Evolutionary conservation across 2,797 vertebrate genomes (phyloP), one percentile per base, ranked within the genome.

Genomic region (Adelosebastes latens): DNA sequence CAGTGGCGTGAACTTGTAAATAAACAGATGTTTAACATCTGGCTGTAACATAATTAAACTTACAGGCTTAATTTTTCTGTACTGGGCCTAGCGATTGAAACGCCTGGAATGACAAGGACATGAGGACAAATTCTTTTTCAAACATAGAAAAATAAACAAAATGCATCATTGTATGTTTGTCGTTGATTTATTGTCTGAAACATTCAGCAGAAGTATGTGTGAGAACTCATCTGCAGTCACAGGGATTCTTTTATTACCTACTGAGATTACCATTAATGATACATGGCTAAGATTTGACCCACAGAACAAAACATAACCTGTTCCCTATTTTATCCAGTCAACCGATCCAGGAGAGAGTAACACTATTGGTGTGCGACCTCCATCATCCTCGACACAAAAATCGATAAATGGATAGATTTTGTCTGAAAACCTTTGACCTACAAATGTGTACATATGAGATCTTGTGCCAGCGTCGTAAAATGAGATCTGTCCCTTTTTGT

Each of bases 351-450:
- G 80, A 56, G n/a, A 1, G 16, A 74, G 8, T 34, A 84, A 60
- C 66, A 32, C 10, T 2, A 92, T 20, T 42, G 91, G 82, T 53
- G 4, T 6, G 1, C 7, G 42, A 68, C 4, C 36, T 2, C 9
- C 13, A 36, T 2, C 3, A 2, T 87, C 81, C 8, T 84, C 91
- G 9, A 83, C 72, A 77, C 91, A 94, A 14, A 78, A 71, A 67
- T 76, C 78, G 55, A 94, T 2, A 61, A 91, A 95, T 0, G 93
- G 93, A 55, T 88, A 86, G 7, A 94, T 79, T 66, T 71, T 82
- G 8, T 67, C 86, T 2, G 63, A 83, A 46, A 93, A 91, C 0
- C 0, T n/a, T 22, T 88, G 63, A 29, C 79, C 66, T 2, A 7
- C 42, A 84, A 94, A 94, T 24, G 63, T 29, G 77, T 86, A 92